Percentiles rank a stretch among this genome's conserved stretches.
Evolutionary conservation across 1,140 invertebrate genomes (phyloP).

Genomic region (Drosophila teissieri): DNA sequence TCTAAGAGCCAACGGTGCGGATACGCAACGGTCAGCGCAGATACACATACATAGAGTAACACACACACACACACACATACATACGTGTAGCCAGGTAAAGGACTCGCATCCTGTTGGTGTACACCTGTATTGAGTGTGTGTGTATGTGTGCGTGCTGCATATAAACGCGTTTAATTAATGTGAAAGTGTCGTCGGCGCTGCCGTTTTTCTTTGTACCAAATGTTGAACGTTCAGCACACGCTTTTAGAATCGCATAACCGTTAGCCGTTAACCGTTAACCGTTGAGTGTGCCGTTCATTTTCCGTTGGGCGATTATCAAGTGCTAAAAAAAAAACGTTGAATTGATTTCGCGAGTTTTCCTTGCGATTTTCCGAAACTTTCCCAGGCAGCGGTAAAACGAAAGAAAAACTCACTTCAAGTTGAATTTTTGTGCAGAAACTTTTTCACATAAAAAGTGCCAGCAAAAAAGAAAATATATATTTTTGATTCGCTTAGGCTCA

Average conservation of each 20-base stretch:
- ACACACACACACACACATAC: constrained; percentile 11
- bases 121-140: constrained; percentile 25
- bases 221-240: neutral
- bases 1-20: constrained; percentile 34
- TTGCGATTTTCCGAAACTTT: constrained; percentile 3
- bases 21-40: constrained; percentile 50
- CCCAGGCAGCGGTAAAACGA: neutral
- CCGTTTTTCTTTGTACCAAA: constrained; percentile 30
- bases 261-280: constrained; percentile 28
- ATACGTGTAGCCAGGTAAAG: constrained; percentile 34
- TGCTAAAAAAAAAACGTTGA: constrained; percentile 56
- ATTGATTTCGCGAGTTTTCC: constrained; percentile 44
- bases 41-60: constrained; percentile 17
- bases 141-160: constrained; percentile 41
- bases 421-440: neutral
- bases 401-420: neutral
- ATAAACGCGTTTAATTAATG: constrained; percentile 81
- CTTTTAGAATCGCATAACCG: constrained; percentile 27
- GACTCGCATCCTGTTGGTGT: constrained; percentile 21
- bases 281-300: constrained; percentile 71
- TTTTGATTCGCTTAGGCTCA: no score
- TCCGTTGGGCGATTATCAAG: constrained; percentile 65
- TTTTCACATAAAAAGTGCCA: no score
- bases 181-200: constrained; percentile 64
- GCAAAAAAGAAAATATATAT: no score